Evolutionary conservation across 2,113 vertebrate genomes (phyloP), one percentile per base, ranked within the genome.

Genomic region (Geothlypis trichas): DNA sequence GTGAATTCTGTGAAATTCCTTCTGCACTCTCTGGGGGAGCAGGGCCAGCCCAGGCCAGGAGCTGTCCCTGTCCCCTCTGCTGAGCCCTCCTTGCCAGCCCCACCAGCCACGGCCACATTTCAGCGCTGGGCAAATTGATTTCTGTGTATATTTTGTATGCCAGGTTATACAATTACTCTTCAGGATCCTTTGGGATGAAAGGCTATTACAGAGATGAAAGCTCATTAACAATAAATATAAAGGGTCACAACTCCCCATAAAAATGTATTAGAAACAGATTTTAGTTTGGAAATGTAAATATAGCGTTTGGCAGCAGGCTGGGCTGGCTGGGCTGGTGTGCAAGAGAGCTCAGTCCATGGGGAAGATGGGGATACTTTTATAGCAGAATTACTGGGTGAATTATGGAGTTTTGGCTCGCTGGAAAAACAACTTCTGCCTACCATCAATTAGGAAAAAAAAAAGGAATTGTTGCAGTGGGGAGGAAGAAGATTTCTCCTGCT

Each of bases 201-300:
- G 87, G 83, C 92, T 90, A 68, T 96, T 93, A 94, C 13, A 71
- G 69, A 95, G 95, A 92, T 92, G 88, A 95, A 93, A 95, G 86
- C 96, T 96, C 88, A 96, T 96, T 97, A 96, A 86, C 90, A 93
- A 94, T 84, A 96, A 97, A 96, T 96, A 96, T 71, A 93, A 97
- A 92, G 95, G 96, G 96, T 96, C 95, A 92, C 95, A 97, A 94
- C 72, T 84, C 79, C 65, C 93, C 79, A 92, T 95, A 95, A 96
- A 96, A 95, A 94, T 69, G 76, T 89, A 96, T 96, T 97, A 93
- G 92, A 90, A 96, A 88, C 93, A 97, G 96, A 95, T 96, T 97
- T 93, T 61, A 33, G 93, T 78, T 95, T 96, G 85, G 90, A 89
- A 97, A 95, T 90, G 83, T 96, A 96, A 97, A 96, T 94, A 96